Percentiles rank a stretch among this genome's conserved stretches.
phyloP scores from a whole-genome alignment of 2,888 invertebrate genomes.

The Clunio marinus region DNA sequence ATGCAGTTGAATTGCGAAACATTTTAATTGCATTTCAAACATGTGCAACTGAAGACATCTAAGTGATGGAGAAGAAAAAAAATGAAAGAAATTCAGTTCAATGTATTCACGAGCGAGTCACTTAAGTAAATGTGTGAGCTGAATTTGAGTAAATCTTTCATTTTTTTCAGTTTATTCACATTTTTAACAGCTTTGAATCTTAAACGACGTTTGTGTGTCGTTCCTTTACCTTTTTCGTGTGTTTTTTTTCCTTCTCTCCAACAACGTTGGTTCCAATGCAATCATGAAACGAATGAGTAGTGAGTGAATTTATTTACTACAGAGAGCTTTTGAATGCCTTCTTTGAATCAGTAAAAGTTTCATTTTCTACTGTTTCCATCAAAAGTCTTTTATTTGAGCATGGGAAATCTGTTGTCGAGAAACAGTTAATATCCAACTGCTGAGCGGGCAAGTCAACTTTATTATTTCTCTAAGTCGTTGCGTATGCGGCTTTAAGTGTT shows the following conservation, averaged over 20 bases:
- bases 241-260: no score
- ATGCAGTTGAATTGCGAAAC: no score
- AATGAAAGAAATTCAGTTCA: neutral
- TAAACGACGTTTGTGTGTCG: no score
- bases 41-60: neutral
- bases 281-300: no score
- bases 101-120: neutral
- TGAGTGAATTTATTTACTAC: no score
- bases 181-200: no score
- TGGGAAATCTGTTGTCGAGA: slow-evolving; percentile 8
- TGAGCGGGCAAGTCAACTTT: slow-evolving; percentile 22
- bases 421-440: slow-evolving; percentile 32
- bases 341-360: no score
- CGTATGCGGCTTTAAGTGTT: neutral
- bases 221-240: no score
- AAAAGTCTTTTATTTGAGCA: slow-evolving; percentile 30
- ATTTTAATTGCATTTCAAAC: no score
- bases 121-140: neutral
- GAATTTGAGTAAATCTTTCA: neutral
- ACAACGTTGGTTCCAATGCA: no score
- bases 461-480: neutral
- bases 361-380: no score
- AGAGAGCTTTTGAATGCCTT: no score
- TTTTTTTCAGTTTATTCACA: neutral
- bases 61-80: neutral